Percentiles rank a stretch among this genome's conserved stretches.
Conservation (phyloP, 2,797 vertebrate genomes). For the Chelmon rostratus region DNA sequence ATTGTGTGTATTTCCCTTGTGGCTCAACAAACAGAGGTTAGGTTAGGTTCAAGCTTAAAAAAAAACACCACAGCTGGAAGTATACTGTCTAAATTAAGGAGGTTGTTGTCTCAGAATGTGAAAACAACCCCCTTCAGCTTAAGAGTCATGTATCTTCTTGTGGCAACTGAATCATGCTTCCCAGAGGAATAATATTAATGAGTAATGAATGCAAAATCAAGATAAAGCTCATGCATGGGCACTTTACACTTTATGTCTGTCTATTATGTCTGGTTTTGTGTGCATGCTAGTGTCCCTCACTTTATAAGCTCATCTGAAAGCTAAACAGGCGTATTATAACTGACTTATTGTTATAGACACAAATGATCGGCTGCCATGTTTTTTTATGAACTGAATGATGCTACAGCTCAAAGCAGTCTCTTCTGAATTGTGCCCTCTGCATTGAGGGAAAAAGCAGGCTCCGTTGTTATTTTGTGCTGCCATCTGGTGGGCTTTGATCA, state of each 20-base stretch:
- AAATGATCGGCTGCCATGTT: too few relatives aligned
- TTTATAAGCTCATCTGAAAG: neutral
- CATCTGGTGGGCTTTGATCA: conserved; percentile 71
- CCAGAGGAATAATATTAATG: neutral
- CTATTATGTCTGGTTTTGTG: conserved; percentile 5
- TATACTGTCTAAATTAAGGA: neutral
- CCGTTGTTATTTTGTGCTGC: conserved; percentile 69
- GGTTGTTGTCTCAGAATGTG: neutral
- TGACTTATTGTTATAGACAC: too few relatives aligned
- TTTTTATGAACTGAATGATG: neutral
- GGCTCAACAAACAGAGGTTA: conserved; percentile 5
- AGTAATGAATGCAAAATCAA: neutral
- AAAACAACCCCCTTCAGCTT: neutral
- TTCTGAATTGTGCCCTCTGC: neutral
- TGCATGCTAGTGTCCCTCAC: neutral
- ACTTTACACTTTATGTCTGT: neutral
- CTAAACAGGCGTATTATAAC: too few relatives aligned
- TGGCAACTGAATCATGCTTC: neutral
- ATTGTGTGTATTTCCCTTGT: neutral
- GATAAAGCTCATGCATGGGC: neutral
- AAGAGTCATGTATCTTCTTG: neutral
- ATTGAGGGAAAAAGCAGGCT: neutral
- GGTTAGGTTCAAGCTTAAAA: neutral
- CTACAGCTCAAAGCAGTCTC: neutral
- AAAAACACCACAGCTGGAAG: neutral